Evolutionary conservation across 2,113 vertebrate genomes (phyloP).

Genomic region (Pitta sordida): DNA sequence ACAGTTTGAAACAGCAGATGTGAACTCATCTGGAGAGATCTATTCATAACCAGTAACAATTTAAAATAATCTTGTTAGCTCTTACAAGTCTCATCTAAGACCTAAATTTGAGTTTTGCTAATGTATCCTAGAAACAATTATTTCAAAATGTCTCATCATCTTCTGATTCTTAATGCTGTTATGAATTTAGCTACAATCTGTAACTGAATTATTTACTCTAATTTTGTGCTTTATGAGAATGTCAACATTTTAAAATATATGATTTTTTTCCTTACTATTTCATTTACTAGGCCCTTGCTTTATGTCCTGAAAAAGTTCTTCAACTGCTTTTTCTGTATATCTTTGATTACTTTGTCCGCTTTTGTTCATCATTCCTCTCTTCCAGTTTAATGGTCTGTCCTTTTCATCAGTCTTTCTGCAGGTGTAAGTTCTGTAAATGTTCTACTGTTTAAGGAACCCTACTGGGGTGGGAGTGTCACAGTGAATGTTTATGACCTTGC

Average conservation of each 20-base stretch:
- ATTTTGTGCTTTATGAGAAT: not conserved
- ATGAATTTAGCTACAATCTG: not conserved
- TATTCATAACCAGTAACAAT: not conserved
- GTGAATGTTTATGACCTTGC: not conserved
- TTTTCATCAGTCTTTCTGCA: not conserved
- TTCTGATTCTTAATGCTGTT: not conserved
- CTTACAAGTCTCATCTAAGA: not conserved
- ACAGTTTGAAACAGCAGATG: not conserved
- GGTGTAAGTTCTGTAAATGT: not conserved
- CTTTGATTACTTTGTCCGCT: not conserved
- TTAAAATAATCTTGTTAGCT: not conserved
- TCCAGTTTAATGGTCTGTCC: not conserved
- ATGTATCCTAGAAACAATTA: not conserved
- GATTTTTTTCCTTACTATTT: not conserved
- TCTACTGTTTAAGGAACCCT: not conserved
- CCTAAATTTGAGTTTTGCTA: not conserved
- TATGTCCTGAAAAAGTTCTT: not conserved
- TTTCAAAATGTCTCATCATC: not conserved
- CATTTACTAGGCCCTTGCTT: not conserved
- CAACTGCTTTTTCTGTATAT: not conserved
- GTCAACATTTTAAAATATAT: not conserved
- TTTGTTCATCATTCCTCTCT: not conserved
- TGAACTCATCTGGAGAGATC: not conserved
- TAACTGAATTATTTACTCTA: not conserved
- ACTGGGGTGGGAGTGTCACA: not conserved